Percentiles rank a stretch among this genome's conserved stretches.
Evolutionary conservation across 2,888 invertebrate genomes (phyloP).

Genomic region (Pachycephus smyrnensis): DNA sequence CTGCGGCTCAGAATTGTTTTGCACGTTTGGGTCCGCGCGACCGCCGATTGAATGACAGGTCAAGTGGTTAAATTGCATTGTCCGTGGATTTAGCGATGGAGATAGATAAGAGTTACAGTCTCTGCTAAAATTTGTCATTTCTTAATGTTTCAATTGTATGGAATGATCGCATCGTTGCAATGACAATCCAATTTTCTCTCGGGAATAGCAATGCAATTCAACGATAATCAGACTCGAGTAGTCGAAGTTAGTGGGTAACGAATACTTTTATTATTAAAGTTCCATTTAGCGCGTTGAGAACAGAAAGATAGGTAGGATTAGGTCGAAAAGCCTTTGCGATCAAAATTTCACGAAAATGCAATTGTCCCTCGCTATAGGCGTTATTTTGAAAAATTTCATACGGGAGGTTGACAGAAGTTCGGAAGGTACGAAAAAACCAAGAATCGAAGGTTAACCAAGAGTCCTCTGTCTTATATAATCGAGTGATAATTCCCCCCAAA

Average conservation of each 20-base stretch:
- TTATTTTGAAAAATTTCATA: not conserved
- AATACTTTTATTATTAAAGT: not conserved
- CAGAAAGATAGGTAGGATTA: not conserved
- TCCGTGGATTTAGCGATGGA: too few species aligned
- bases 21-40: too few species aligned
- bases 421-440: too few species aligned
- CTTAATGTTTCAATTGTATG: not conserved
- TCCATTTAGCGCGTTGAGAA: not conserved
- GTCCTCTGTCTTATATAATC: not conserved
- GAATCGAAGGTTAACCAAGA: too few species aligned
- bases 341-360: not conserved
- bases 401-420: not conserved
- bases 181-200: not conserved
- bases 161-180: not conserved
- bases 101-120: too few species aligned
- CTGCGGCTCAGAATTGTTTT: not conserved
- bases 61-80: too few species aligned
- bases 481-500: not conserved
- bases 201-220: not conserved
- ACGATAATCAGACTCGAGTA: not conserved
- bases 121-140: not conserved
- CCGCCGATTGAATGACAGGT: too few species aligned
- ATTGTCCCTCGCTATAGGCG: not conserved
- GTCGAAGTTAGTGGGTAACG: not conserved
- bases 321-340: not conserved